phyloP scores from a whole-genome alignment of 2,797 vertebrate species.

The Scleropages formosus region DNA sequence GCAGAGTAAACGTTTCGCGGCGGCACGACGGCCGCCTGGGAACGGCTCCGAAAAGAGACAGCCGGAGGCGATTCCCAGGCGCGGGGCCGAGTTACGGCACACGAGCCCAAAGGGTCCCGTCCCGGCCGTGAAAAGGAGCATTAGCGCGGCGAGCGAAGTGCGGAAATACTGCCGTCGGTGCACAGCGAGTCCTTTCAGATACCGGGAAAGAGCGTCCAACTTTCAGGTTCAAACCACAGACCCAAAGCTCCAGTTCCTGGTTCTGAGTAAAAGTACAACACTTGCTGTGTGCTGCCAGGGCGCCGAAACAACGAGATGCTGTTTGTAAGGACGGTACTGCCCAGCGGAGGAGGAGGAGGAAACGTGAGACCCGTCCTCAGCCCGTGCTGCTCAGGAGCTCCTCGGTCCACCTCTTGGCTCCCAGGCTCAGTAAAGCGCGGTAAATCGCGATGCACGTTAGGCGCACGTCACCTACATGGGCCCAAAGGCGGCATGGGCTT shows the following conservation, averaged over 20 bases:
- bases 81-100: constrained; percentile 30
- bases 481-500: neutral
- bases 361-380: constrained; percentile 54
- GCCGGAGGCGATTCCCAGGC: constrained; percentile 32
- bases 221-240: neutral
- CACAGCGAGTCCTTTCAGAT: constrained; percentile 9
- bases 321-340: constrained; percentile 58
- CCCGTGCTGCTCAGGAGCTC: constrained; percentile 24
- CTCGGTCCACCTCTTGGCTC: constrained; percentile 11
- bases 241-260: constrained; percentile 30
- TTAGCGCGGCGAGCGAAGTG: constrained; percentile 4
- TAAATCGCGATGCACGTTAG: constrained; percentile 32
- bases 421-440: constrained; percentile 7
- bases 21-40: constrained; percentile 21
- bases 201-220: neutral
- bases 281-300: constrained; percentile 32
- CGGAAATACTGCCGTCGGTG: neutral
- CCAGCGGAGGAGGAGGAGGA: constrained; percentile 46
- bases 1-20: constrained; percentile 34
- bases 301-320: constrained; percentile 52
- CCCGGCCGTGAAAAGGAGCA: neutral
- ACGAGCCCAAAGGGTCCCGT: constrained; percentile 17
- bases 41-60: constrained; percentile 30
- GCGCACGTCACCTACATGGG: constrained; percentile 16
- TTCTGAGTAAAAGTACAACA: constrained; percentile 32